phyloP scores from a whole-genome alignment of 2,113 vertebrate genomes.

The Alexandromys fortis region DNA sequence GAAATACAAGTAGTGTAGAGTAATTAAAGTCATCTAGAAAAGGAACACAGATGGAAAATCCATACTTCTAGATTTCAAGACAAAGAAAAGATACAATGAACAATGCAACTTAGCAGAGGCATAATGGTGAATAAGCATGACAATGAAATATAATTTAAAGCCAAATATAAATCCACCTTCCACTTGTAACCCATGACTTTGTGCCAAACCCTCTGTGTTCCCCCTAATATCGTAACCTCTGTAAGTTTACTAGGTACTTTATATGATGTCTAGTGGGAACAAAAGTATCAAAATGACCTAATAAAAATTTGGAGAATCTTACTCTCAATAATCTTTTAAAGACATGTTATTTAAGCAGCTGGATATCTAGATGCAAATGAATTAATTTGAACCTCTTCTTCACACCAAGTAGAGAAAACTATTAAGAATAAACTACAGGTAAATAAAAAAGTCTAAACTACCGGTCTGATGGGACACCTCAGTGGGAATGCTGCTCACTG shows the following conservation, averaged over 20 bases:
- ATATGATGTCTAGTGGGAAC: neutral
- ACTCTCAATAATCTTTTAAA: neutral
- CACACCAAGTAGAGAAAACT: rapidly evolving
- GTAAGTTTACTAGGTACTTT: neutral
- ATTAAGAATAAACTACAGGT: neutral
- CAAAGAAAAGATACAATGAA: neutral
- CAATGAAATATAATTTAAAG: neutral
- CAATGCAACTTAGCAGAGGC: neutral
- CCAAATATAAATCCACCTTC: neutral
- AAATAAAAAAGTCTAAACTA: neutral
- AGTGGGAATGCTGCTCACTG: neutral
- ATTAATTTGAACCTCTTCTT: neutral
- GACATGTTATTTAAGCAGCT: neutral
- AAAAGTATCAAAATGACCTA: neutral
- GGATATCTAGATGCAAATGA: neutral
- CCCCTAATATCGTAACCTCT: neutral
- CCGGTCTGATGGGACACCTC: neutral
- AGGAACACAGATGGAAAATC: neutral
- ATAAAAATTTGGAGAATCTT: neutral
- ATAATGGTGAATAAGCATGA: neutral
- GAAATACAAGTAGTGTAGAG: neutral
- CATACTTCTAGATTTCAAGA: neutral
- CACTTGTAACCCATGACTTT: neutral
- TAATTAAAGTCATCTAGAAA: neutral
- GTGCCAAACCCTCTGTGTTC: neutral